Evolutionary conservation across 2,113 vertebrate genomes (phyloP).

Genomic region (Phoenicopterus ruber): DNA sequence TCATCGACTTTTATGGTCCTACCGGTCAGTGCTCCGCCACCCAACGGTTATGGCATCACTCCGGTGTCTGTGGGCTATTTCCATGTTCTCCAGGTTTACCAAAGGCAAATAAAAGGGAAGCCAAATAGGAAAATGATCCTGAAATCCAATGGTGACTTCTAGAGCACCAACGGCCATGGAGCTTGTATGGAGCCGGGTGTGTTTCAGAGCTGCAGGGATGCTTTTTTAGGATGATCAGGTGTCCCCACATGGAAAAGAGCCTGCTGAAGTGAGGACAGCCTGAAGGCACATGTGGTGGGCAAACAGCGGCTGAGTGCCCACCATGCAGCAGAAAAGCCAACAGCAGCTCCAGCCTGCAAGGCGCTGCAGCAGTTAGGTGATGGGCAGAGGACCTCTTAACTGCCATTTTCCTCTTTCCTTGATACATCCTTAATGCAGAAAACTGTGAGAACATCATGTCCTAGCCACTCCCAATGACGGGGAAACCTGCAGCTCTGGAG

Average conservation of each 20-base stretch:
- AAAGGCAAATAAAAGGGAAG: neutral
- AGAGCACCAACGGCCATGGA: neutral
- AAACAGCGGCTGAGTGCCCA: neutral
- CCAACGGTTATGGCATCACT: neutral
- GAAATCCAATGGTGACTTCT: neutral
- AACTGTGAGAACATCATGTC: neutral
- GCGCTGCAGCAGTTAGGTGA: no score
- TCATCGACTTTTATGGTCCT: conserved; percentile 7
- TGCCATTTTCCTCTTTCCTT: neutral
- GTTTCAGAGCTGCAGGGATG: no score
- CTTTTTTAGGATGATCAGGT: neutral
- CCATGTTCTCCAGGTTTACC: neutral
- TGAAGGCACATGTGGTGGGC: neutral
- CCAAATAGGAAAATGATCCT: neutral
- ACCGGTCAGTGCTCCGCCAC: neutral
- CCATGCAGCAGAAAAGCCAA: neutral
- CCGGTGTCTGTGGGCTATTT: neutral
- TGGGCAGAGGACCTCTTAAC: neutral
- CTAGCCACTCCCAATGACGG: neutral
- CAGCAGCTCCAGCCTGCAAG: neutral
- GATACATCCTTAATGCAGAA: accelerated
- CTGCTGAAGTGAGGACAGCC: neutral
- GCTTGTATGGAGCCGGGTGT: accelerated
- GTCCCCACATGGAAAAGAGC: neutral
- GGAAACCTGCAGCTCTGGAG: neutral